Percentiles rank a stretch among this genome's conserved stretches.
Conservation (phyloP, 2,797 vertebrate genomes). For the Microcaecilia unicolor region DNA sequence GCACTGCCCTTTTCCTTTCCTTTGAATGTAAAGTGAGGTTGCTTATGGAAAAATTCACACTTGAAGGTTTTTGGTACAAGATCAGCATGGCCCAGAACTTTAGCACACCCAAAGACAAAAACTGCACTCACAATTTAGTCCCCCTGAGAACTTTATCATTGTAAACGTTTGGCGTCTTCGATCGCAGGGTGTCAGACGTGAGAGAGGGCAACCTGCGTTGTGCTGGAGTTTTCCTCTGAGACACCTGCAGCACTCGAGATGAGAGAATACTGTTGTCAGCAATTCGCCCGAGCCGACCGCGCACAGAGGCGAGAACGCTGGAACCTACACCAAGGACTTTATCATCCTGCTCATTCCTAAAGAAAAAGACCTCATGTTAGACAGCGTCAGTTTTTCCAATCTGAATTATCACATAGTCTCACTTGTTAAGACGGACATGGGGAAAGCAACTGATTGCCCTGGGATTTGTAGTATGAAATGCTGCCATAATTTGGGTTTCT, state of each 20-base stretch:
- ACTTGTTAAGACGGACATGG: neutral
- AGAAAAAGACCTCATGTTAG: neutral
- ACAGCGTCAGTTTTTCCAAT: neutral
- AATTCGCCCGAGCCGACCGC: constrained; percentile 19
- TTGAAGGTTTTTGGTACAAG: too few species aligned
- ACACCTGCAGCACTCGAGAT: constrained; percentile 18
- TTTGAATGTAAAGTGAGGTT: neutral
- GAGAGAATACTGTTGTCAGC: constrained; percentile 27
- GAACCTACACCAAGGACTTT: constrained; percentile 6
- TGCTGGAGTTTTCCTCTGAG: constrained; percentile 40
- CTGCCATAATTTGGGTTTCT: too few species aligned
- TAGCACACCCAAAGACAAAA: constrained; percentile 4
- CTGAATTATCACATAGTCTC: neutral
- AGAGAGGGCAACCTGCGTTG: constrained; percentile 55
- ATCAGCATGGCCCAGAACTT: too few species aligned
- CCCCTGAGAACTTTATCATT: constrained; percentile 51
- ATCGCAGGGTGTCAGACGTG: constrained; percentile 39
- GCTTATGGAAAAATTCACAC: neutral
- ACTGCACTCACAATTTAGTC: constrained; percentile 58
- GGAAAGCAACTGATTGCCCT: too few species aligned
- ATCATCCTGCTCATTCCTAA: constrained; percentile 57
- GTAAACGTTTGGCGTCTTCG: constrained; percentile 41
- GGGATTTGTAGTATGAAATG: too few species aligned
- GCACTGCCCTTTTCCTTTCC: too few species aligned
- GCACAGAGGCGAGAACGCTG: constrained; percentile 10